These are phyloP conservation scores for Eudyptes chrysolophus DNA, from an alignment of 2,113 vertebrate genomes.

Conservation along the genomic window DNA sequence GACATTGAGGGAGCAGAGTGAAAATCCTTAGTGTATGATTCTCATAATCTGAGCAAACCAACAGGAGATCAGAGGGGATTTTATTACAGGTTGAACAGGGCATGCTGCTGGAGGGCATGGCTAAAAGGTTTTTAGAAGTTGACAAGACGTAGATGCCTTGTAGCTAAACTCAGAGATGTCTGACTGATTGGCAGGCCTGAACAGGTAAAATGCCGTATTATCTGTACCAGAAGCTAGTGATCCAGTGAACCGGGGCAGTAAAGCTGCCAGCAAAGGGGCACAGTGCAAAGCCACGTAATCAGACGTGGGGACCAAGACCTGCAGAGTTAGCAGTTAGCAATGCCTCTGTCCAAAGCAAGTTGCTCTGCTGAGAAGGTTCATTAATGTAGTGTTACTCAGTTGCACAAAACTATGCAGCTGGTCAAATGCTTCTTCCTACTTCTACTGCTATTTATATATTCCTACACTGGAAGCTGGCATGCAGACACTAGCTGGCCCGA, in stretches of 20 bases:
- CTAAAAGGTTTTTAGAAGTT: not conserved
- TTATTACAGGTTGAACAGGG: not conserved
- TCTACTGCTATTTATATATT: not conserved
- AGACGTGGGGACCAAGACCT: not conserved
- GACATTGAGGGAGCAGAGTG: not conserved
- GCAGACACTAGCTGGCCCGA: not conserved
- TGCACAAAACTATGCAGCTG: not conserved
- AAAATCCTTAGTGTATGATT: not conserved
- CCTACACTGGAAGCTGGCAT: not conserved
- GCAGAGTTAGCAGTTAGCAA: not conserved
- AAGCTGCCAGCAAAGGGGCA: not conserved
- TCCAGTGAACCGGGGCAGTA: not conserved
- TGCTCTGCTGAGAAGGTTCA: not conserved
- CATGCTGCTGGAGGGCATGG: not conserved
- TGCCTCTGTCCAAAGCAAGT: not conserved
- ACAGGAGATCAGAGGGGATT: not conserved
- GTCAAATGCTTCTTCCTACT: not conserved
- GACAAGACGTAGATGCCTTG: not conserved
- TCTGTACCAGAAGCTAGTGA: not conserved
- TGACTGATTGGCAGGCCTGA: not conserved
- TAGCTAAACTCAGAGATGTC: not conserved
- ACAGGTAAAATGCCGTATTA: accelerated
- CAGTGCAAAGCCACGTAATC: not conserved
- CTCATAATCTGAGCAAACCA: not conserved
- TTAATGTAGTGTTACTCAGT: not conserved